Conservation (phyloP, 1,140 invertebrate genomes). For the Procambarus virginalis region DNA sequence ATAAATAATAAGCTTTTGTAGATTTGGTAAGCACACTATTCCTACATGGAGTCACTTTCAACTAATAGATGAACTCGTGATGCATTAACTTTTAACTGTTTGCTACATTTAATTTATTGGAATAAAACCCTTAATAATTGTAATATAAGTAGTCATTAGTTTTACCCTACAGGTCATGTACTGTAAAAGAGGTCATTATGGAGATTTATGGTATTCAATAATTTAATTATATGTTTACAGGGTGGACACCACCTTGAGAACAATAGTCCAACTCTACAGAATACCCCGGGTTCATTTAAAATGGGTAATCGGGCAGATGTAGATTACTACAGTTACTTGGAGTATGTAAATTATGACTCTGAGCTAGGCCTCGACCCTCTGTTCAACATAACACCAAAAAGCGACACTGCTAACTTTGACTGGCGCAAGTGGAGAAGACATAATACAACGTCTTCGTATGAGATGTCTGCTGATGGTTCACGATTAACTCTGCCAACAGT, state of each 20-base stretch:
- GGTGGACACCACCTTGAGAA: background rate
- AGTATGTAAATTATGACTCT: background rate
- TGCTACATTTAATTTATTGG: no score
- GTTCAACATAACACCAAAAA: background rate
- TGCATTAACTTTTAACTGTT: no score
- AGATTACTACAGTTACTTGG: background rate
- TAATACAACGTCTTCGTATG: constrained; percentile 1
- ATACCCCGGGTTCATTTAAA: background rate
- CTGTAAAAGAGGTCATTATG: no score
- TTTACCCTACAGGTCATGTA: no score
- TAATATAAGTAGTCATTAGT: no score
- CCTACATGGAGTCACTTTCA: no score
- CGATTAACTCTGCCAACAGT: constrained; percentile 15
- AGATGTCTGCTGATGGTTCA: constrained; percentile 9
- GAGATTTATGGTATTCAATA: background rate
- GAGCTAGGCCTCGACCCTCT: background rate
- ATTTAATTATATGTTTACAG: background rate
- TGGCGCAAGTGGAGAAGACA: background rate
- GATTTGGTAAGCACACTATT: no score
- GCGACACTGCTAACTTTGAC: background rate
- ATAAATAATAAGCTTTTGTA: background rate
- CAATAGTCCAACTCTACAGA: background rate
- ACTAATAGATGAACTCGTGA: no score
- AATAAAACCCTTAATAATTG: no score
- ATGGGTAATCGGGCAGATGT: background rate